Evolutionary conservation across 2,888 invertebrate genomes (phyloP).

Genomic region (Ornithoptera priamus): DNA sequence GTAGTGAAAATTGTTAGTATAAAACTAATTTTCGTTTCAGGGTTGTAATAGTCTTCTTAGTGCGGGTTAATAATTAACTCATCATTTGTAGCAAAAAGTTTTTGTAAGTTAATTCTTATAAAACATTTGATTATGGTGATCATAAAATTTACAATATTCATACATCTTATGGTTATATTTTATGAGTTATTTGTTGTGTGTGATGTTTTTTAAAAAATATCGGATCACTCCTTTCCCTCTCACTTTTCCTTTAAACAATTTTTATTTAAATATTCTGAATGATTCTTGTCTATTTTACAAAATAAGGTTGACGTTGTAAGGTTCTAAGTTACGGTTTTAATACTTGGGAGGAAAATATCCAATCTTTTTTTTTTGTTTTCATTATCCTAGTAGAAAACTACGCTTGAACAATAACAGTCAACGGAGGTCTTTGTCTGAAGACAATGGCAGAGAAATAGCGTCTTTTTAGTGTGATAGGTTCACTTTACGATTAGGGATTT

Average conservation of each 20-base stretch:
- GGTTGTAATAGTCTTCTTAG: too few species aligned
- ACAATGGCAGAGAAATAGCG: conserved; percentile 44
- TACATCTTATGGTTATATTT: too few species aligned
- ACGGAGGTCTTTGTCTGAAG: conserved; percentile 52
- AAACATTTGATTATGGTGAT: too few species aligned
- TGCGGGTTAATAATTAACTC: too few species aligned
- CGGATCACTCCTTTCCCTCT: too few species aligned
- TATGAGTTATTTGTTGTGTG: too few species aligned
- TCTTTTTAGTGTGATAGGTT: conserved; percentile 31
- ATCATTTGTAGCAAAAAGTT: too few species aligned
- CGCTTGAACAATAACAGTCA: conserved; percentile 54
- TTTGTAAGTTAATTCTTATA: too few species aligned
- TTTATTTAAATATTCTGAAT: not conserved
- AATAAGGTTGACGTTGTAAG: conserved; percentile 49
- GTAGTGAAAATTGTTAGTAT: too few species aligned
- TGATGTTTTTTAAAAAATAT: too few species aligned
- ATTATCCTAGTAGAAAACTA: conserved; percentile 44
- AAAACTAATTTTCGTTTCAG: too few species aligned
- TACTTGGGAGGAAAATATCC: conserved; percentile 53
- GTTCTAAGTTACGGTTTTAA: conserved; percentile 51
- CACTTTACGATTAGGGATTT: conserved; percentile 30
- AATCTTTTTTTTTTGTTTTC: conserved; percentile 56
- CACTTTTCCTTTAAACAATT: not conserved
- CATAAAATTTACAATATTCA: too few species aligned
- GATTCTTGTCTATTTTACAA: conserved; percentile 12